A percentile compares a stretch with the other conserved stretches of the same genome.
These are phyloP conservation scores for Flexamia atlantica DNA, from an alignment of 2,888 invertebrate genomes.

Conservation along the genomic window DNA sequence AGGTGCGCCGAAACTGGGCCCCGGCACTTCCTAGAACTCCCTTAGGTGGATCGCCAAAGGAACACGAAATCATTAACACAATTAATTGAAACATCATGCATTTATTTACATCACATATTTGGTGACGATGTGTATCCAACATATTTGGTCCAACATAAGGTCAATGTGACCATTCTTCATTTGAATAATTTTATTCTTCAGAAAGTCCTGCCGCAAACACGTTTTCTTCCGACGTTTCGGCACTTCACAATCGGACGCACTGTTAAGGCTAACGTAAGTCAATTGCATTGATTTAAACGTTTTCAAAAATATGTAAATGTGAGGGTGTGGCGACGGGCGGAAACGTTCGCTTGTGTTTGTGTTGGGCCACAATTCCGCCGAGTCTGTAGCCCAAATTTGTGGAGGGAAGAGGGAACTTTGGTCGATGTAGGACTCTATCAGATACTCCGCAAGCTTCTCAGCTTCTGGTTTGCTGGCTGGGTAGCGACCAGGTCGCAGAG, in stretches of 20 bases:
- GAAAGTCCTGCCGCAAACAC: too few species aligned
- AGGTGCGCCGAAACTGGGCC: slow-evolving; percentile 24
- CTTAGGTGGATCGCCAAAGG: background rate
- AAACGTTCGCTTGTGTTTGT: too few species aligned
- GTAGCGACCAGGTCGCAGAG: too few species aligned
- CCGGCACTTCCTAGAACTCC: slow-evolving; percentile 27
- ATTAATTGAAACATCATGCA: background rate
- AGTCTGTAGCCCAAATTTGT: too few species aligned
- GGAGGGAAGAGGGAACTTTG: too few species aligned
- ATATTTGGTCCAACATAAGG: background rate
- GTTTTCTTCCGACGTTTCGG: too few species aligned
- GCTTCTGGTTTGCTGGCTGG: too few species aligned
- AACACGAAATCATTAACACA: slow-evolving; percentile 5
- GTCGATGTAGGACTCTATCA: too few species aligned
- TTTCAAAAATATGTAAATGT: too few species aligned
- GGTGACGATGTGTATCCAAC: background rate
- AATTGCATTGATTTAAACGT: background rate
- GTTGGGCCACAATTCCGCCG: too few species aligned
- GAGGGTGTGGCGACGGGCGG: too few species aligned
- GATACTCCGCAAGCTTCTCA: too few species aligned
- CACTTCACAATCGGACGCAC: slow-evolving; percentile 6
- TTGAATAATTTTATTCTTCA: slow-evolving; percentile 22
- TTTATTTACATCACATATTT: slow-evolving; percentile 2
- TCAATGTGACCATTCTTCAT: background rate
- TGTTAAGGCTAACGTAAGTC: slow-evolving; percentile 28